Percentiles rank a stretch among this genome's conserved stretches.
Conservation (phyloP, 1,140 invertebrate species). For the Leptinotarsa lineolata region DNA sequence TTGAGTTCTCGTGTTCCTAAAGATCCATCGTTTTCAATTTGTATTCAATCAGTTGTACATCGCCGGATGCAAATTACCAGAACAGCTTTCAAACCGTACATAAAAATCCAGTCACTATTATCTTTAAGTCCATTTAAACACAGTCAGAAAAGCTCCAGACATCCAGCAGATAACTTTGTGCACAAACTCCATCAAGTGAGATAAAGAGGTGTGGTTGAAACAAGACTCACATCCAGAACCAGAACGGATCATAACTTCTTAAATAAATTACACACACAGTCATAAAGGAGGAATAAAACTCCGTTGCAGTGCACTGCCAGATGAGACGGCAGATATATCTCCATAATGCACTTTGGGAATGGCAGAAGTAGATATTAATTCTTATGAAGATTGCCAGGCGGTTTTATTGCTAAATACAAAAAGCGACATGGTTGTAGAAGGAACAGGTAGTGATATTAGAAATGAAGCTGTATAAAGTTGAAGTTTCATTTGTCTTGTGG, state of each 20-base stretch:
- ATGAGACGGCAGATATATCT: conserved; percentile 11
- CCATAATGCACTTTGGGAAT: background rate
- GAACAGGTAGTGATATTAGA: no score
- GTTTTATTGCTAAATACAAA: background rate
- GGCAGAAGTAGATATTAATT: conserved; percentile 11
- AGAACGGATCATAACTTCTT: conserved; percentile 11
- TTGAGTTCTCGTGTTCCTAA: no score
- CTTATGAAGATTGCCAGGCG: background rate
- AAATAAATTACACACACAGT: conserved; percentile 6
- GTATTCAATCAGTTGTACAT: no score
- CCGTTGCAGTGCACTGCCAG: conserved; percentile 2
- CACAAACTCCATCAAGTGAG: background rate
- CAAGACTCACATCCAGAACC: background rate
- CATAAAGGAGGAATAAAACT: conserved; percentile 6
- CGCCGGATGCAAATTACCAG: no score
- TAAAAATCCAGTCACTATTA: no score
- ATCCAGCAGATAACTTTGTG: background rate
- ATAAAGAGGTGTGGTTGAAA: conserved; percentile 2
- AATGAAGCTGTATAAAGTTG: no score
- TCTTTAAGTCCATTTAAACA: no score
- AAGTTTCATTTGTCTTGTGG: no score
- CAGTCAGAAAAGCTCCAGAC: background rate
- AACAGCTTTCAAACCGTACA: no score
- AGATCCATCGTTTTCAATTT: no score
- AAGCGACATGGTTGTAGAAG: no score